These are phyloP conservation scores for Erebia epiphron DNA, from an alignment of 2,888 invertebrate genomes.

Conservation along the genomic window DNA sequence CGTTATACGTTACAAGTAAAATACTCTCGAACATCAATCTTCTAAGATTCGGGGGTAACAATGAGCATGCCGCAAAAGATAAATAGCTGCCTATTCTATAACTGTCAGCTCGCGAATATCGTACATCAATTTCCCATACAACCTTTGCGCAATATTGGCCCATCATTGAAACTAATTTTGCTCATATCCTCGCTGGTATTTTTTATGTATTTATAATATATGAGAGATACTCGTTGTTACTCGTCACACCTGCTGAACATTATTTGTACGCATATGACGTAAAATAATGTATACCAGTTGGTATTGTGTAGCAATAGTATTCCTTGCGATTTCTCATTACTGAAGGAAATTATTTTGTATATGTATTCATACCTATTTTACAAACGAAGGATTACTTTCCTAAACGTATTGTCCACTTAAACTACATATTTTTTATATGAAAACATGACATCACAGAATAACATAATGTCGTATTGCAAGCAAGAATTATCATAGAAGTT, in stretches of 20 bases:
- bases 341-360: no score
- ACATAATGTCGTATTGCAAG: no score
- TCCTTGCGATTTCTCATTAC: no score
- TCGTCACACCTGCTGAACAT: not conserved
- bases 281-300: no score
- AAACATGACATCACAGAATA: no score
- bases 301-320: no score
- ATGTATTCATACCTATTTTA: no score
- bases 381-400: no score
- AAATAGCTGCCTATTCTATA: conserved; percentile 27
- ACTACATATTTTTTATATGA: no score
- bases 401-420: no score
- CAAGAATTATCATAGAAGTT: no score
- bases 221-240: not conserved
- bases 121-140: conserved; percentile 34
- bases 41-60: conserved; percentile 18
- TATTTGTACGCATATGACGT: no score
- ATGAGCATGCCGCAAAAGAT: conserved; percentile 25
- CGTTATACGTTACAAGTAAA: conserved; percentile 1
- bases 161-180: conserved; percentile 24
- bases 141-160: conserved; percentile 27
- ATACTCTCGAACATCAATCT: conserved; percentile 21
- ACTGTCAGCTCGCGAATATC: conserved; percentile 30
- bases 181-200: not conserved
- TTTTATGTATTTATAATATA: conserved; percentile 1